Evolutionary conservation across 1,140 invertebrate genomes (phyloP), one percentile per base, ranked within the genome.

Genomic region (Caenorhabditis briggsae): DNA sequence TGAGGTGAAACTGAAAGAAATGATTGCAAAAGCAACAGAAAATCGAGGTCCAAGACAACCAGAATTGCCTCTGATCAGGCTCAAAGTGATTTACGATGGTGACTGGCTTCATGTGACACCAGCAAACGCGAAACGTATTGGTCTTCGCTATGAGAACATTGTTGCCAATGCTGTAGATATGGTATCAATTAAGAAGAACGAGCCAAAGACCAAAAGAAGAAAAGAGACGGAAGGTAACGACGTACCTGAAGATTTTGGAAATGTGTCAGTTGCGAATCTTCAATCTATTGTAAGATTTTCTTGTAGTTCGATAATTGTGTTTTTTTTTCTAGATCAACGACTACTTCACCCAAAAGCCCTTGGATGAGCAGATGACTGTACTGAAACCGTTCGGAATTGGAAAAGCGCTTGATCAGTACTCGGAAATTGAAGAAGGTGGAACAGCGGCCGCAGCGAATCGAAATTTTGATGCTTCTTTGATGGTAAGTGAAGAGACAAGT

Each of bases 51-150:
- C 85, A n/a, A 58, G 74, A 8, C 90, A 90, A 82, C 91, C 91
- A 5, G 33, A 83, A 14, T 85, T 89, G 20, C 91, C 91, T 0
- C 59, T 91, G 12, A 61, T 92, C 56, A 86, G 91, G 6, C 33
- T 92, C 16, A 91, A 90, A 61, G 83, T 92, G 43, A 85, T 87
- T 48, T 92, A 92, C 46, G 83, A 86, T 25, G 91, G 90, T 12
- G 41, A 55, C 11, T 92, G 91, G 91, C 65, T 50, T 1, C 5
- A 82, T 25, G 11, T 86, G 14, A 25, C 20, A 20, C 83, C 86
- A 18, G 59, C 85, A 25, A 84, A 87, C 78, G 58, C 61, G 2
- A 64, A 74, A 33, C 20, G 82, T 46, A 64, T 86, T 8, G 85
- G 85, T 8, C 55, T 74, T 41, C 25, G 61, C 5, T 86, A 50